These are phyloP conservation scores for Lycia hirtaria DNA, from an alignment of 2,888 invertebrate species.

Conservation along the genomic window DNA sequence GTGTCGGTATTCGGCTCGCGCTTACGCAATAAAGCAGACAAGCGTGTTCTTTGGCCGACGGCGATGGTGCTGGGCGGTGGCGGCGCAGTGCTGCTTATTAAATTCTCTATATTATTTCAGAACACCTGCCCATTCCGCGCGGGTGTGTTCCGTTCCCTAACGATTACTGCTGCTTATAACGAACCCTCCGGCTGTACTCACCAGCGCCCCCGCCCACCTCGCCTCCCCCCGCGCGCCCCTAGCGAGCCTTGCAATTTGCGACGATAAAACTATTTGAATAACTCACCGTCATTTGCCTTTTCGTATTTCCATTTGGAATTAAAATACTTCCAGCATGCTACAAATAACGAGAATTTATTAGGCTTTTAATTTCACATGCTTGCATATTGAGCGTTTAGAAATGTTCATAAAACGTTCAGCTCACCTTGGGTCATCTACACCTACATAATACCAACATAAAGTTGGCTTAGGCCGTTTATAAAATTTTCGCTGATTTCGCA, in stretches of 20 bases:
- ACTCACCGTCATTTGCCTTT: constrained; percentile 29
- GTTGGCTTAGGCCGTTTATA: too few relatives aligned
- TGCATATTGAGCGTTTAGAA: constrained; percentile 3
- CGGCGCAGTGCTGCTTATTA: constrained; percentile 11
- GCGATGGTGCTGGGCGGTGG: background rate
- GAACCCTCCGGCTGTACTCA: constrained; percentile 3
- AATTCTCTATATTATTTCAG: constrained; percentile 15
- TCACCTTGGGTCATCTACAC: too few relatives aligned
- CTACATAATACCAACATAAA: too few relatives aligned
- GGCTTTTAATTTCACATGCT: constrained; percentile 21
- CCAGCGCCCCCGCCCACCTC: background rate
- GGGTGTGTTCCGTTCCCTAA: constrained; percentile 2
- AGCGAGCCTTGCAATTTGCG: constrained; percentile 21
- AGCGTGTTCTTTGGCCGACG: background rate
- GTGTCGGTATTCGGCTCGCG: background rate
- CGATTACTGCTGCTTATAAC: constrained; percentile 23
- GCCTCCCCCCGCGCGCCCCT: background rate
- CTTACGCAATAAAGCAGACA: background rate
- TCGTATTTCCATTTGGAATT: constrained; percentile 35
- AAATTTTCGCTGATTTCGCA: too few relatives aligned
- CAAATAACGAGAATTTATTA: constrained; percentile 36
- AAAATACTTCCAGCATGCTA: constrained; percentile 34
- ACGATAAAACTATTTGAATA: constrained; percentile 28
- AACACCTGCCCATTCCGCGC: constrained; percentile 8
- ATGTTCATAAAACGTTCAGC: background rate